Base-by-base conservation (phyloP, 2,797 vertebrate genomes). In the Chelon auratus region DNA sequence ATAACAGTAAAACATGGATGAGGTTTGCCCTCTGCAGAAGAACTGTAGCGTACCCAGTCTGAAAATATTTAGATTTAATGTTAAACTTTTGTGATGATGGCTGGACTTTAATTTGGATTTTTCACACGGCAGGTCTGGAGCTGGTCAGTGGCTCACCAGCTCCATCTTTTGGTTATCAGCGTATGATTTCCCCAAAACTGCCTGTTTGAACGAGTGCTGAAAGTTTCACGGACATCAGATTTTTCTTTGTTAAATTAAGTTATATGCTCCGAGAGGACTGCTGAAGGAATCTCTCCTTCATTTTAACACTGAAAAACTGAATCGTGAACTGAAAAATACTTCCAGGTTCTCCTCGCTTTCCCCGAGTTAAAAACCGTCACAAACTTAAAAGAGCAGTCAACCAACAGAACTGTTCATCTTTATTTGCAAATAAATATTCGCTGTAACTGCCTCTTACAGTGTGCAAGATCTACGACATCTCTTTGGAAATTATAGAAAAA, bases 401-500 rank as follows among this genome's bases (percentile, higher is more conserved):
- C 93, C 95, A 95, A 93, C 91, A 94, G 91, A 95, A 96, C 95
- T 94, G 90, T 96, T 93, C 94, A 95, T 93, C 94, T 97, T 97
- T 97, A 97, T 97, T 97, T 95, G 94, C 95, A 96, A 96, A 96
- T 97, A 96, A 95, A 95, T 96, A 96, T 94, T 93, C 93, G 95
- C 96, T 93, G 95, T 96, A 96, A 94, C 95, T 95, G 94, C 94
- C 93, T 96, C 90, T 96, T 95, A 95, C 90, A 94, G 95, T 97
- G 91, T 95, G 94, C 96, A 97, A 97, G 95, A 95, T 96, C 95
- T 96, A 96, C 96, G 96, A 97, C 96, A 95, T 95, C 92, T 95
- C 96, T 95, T 97, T 97, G 94, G 95, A 98, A 97, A 97, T 97
- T 75, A 98, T 97, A 97, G 94, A 98, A 97, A 98, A 97, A 97